Conservation (phyloP, 2,888 invertebrate species). For the Aproaerema taeniolella region DNA sequence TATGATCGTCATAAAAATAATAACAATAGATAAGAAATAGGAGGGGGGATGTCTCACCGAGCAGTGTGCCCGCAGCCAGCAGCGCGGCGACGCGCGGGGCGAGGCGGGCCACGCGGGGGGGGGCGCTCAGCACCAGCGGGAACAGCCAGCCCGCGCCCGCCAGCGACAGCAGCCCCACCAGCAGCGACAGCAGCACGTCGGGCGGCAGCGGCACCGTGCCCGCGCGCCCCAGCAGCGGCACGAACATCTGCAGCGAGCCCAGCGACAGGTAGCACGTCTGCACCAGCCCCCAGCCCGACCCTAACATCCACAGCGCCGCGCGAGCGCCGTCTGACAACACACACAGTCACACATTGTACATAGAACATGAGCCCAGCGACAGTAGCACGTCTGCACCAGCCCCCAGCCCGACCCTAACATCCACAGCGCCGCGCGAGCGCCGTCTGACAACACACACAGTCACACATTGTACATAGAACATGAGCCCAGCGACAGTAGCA, state of each 20-base stretch:
- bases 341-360: too few relatives aligned
- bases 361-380: slow-evolving; percentile 81
- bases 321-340: slow-evolving; percentile 56
- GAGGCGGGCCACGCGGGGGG: slow-evolving; percentile 23
- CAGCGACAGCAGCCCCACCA: slow-evolving; percentile 55
- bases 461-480: too few relatives aligned
- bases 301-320: slow-evolving; percentile 75
- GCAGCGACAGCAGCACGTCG: slow-evolving; percentile 67
- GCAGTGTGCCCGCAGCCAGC: slow-evolving; percentile 17
- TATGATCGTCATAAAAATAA: too few relatives aligned
- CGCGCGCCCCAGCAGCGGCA: slow-evolving; percentile 89
- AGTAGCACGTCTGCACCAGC: slow-evolving; percentile 83
- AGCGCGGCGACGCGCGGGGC: slow-evolving; percentile 18
- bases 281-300: slow-evolving; percentile 74
- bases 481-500: slow-evolving; percentile 84
- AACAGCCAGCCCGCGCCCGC: slow-evolving; percentile 19
- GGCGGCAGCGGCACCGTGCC: slow-evolving; percentile 82
- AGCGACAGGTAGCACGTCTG: slow-evolving; percentile 84
- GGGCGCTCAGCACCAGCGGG: slow-evolving; percentile 22
- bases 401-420: slow-evolving; percentile 66
- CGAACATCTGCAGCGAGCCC: slow-evolving; percentile 83
- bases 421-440: slow-evolving; percentile 78
- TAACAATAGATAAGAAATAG: too few relatives aligned
- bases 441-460: slow-evolving; percentile 37
- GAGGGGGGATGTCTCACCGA: not conserved